A percentile compares a stretch with the other conserved stretches of the same genome.
Conservation (phyloP, 2,888 invertebrate genomes). For the Lasioglossum calceatum region DNA sequence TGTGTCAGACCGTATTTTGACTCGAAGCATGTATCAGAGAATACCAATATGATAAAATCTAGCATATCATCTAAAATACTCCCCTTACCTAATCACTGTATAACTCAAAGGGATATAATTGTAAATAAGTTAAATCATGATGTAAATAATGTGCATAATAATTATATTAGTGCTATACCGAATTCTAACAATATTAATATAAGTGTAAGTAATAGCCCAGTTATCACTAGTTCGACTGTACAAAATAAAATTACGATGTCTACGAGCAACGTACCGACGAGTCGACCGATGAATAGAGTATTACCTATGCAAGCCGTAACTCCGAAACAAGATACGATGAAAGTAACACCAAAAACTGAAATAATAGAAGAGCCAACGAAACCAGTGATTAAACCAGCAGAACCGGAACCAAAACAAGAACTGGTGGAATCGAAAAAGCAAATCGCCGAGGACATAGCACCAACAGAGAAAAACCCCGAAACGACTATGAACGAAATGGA, state of each 20-base stretch:
- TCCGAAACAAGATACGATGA: constrained; percentile 85
- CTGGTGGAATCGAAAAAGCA: constrained; percentile 60
- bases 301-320: constrained; percentile 90
- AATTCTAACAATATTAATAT: constrained; percentile 67
- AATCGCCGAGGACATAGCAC: constrained; percentile 46
- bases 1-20: constrained; percentile 80
- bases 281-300: constrained; percentile 91
- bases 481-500: constrained; percentile 42
- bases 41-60: constrained; percentile 82
- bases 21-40: constrained; percentile 81
- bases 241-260: constrained; percentile 83
- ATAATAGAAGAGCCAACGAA: constrained; percentile 79
- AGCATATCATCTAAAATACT: constrained; percentile 80
- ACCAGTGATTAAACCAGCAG: constrained; percentile 73
- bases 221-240: constrained; percentile 82
- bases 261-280: constrained; percentile 79
- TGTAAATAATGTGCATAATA: constrained; percentile 76
- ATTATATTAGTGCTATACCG: constrained; percentile 69
- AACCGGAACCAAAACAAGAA: constrained; percentile 68
- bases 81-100: constrained; percentile 78
- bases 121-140: constrained; percentile 76
- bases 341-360: constrained; percentile 73
- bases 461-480: constrained; percentile 55
- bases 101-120: constrained; percentile 75
- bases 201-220: constrained; percentile 72